Base-by-base conservation (phyloP, 2,113 vertebrate genomes). In the Lynx canadensis region DNA sequence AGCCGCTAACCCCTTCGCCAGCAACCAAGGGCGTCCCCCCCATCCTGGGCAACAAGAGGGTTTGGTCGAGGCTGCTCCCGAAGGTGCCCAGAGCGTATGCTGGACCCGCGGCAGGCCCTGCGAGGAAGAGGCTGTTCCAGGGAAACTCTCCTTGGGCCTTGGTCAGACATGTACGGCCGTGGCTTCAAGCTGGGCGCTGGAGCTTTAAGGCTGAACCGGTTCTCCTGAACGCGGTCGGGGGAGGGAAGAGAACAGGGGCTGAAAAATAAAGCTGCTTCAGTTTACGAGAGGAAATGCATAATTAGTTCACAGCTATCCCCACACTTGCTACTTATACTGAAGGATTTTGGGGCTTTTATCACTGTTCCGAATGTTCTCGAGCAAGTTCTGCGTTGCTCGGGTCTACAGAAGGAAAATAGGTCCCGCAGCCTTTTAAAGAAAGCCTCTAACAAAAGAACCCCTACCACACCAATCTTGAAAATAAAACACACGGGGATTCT, bases 121-220 rank as follows among this genome's bases (percentile, higher is more conserved):
- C 1, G 45, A 45, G 21, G 15, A 12, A 63, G 48, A 29, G 8
- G 8, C 7, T 41, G 76, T 3, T 0, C 0, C 0, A 0, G 0
- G 55, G 31, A 18, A 84, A 4, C 81, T 18, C 90, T 48, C 9
- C 87, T 92, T 78, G 19, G 27, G 45, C 45, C 45, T 45, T 45
- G 15, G 21, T 69, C 38, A 8, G 0, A 2, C 2, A 23, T 18
- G 69, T 16, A 9, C 21, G n/a, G 31, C 0, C 13, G 3, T 1
- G 50, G 63, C 33, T 16, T 27, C 71, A 25, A 81, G 65, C 27
- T 1, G 33, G 2, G 41, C 4, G 1, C 15, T 38, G 41, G 66
- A 19, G 66, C 36, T 2, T 60, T 29, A 2, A 3, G 0, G 1
- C 0, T 13, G 38, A 19, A 23, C 31, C 45, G 50, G 15, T 7